Base-by-base conservation (phyloP, 2,888 invertebrate genomes). In the Drosophila borborema region DNA sequence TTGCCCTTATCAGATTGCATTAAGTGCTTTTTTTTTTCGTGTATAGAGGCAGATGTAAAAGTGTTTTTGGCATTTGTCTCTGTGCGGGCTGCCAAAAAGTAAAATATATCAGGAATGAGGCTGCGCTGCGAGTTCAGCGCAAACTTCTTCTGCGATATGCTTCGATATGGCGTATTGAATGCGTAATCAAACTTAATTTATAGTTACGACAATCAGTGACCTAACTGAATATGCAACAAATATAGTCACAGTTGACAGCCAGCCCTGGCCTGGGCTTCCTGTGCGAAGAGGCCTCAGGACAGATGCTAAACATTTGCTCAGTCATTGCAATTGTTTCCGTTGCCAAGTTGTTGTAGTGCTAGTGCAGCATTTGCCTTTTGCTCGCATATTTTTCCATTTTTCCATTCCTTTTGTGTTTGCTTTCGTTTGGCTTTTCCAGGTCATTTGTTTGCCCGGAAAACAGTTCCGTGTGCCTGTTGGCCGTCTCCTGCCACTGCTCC, bases 361-460 rank as follows among this genome's bases (percentile, higher is more conserved):
- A 77, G 64, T 72, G 64, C 66, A 77, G 62, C 54, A 72, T 69
- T 74, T 64, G 64, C 66, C 40, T 70, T 66, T 56, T 36, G 36
- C 36, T 55, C 55, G n/a, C 55, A 51, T 51, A 49, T 54, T 54
- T 36, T 53, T 59, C 40, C 74, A 73, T 87, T 89, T 82, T 71
- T 73, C 16, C 80, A 72, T 72, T 82, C 65, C 86, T 82, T 84
- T 84, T 85, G 74, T 82, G 70, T 64, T 80, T 77, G 81, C 79
- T 77, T 86, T 88, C 83, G 83, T 75, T 88, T 86, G 85, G 85
- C 90, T 90, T 85, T 85, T 85, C 90, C 85, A 90, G 85, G 85
- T 85, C 85, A 85, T 85, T 85, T 85, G 85, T 74, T 82, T 79
- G 72, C 64, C 87, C 87, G 84, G 87, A 81, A 86, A 82, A 83